Evolutionary conservation across 2,888 invertebrate species (phyloP).

Genomic region (Lasius fuliginosus): DNA sequence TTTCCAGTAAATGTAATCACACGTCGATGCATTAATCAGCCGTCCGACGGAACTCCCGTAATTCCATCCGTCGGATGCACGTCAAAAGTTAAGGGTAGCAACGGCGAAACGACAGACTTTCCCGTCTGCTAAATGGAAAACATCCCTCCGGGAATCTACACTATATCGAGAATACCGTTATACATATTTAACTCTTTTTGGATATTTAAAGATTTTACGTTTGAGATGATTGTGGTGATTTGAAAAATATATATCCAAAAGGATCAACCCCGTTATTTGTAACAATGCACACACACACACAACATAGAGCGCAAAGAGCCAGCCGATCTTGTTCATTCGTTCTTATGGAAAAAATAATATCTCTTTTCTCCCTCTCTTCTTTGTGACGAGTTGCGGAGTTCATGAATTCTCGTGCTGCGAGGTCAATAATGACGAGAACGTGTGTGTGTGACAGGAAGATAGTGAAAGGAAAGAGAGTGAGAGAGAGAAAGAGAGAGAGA

Average conservation of each 20-base stretch:
- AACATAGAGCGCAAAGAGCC: neutral
- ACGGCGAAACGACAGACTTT: neutral
- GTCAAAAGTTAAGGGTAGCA: conserved; percentile 42
- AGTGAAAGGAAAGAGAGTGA: neutral
- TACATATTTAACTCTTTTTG: neutral
- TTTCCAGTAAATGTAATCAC: conserved; percentile 57
- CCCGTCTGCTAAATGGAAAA: conserved; percentile 29
- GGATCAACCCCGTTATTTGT: neutral
- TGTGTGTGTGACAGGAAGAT: conserved; percentile 10
- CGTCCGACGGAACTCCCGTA: conserved; percentile 39
- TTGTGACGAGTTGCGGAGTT: neutral
- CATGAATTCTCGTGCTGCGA: conserved; percentile 16
- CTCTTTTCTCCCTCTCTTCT: neutral
- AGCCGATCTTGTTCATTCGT: neutral
- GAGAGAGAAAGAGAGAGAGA: neutral
- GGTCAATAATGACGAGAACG: conserved; percentile 6
- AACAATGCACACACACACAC: neutral
- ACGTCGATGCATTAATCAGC: conserved; percentile 57
- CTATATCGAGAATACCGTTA: neutral
- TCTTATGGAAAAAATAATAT: neutral
- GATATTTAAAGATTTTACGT: neutral
- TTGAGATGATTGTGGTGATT: neutral
- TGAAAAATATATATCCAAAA: neutral
- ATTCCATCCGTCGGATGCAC: conserved; percentile 38
- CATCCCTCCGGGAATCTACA: neutral